phyloP scores from a whole-genome alignment of 2,888 invertebrate genomes.

The Andrena dorsata region DNA sequence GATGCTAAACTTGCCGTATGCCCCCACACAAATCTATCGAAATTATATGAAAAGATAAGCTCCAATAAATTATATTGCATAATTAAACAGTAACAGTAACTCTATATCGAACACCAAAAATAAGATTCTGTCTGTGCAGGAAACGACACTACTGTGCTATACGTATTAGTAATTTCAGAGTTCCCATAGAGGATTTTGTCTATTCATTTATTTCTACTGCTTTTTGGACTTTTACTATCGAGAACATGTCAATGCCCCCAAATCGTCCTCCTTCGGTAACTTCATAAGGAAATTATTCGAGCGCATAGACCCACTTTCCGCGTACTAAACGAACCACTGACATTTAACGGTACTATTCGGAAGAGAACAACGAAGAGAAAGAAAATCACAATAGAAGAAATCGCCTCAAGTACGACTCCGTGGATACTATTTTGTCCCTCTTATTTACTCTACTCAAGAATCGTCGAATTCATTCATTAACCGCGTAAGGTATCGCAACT shows the following conservation, averaged over 20 bases:
- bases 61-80: too few species aligned
- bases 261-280: constrained; percentile 9
- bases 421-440: not conserved
- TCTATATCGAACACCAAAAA: too few species aligned
- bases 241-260: constrained; percentile 5
- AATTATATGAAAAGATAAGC: too few species aligned
- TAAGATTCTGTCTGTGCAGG: too few species aligned
- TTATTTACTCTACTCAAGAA: too few species aligned
- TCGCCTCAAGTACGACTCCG: not conserved
- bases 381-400: constrained; percentile 15
- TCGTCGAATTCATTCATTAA: not conserved
- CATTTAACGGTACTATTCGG: constrained; percentile 43
- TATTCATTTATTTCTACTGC: not conserved
- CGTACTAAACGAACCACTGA: constrained; percentile 31
- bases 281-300: constrained; percentile 38
- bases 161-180: too few species aligned
- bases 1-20: not conserved
- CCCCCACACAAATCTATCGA: too few species aligned
- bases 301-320: constrained; percentile 47
- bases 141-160: not conserved
- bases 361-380: constrained; percentile 15
- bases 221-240: not conserved
- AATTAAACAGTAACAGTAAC: too few species aligned
- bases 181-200: not conserved
- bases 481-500: too few species aligned